Percentiles rank a stretch among this genome's conserved stretches.
These are phyloP conservation scores for Melanotaenia duboulayi DNA, from an alignment of 2,113 vertebrate species.

Conservation along the genomic window DNA sequence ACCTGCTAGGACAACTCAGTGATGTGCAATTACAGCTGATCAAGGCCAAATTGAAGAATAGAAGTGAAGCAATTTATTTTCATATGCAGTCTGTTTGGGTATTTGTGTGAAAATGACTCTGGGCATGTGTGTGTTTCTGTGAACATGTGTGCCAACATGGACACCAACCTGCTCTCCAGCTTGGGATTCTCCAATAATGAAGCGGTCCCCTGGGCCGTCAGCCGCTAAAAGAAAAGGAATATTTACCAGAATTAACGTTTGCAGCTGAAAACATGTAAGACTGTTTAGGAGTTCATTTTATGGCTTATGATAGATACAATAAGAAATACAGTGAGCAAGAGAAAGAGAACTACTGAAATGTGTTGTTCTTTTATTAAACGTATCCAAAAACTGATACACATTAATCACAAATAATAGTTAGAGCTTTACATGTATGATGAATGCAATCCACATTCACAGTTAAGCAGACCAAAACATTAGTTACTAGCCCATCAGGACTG, in stretches of 20 bases:
- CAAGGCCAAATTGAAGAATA: constrained; percentile 35
- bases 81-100: constrained; percentile 9
- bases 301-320: no score
- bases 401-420: no score
- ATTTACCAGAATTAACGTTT: constrained; percentile 37
- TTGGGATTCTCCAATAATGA: constrained; percentile 99
- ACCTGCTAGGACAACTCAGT: constrained; percentile 38
- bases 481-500: constrained; percentile 29
- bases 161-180: constrained; percentile 95
- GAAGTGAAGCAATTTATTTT: constrained; percentile 43
- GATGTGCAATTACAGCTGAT: constrained; percentile 45
- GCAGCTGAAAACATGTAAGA: constrained; percentile 7
- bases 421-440: neutral
- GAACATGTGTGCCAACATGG: neutral
- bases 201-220: constrained; percentile 97
- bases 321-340: no score
- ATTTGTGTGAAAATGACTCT: neutral
- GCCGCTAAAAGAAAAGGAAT: constrained; percentile 86
- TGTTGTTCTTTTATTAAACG: no score
- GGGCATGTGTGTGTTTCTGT: constrained; percentile 17
- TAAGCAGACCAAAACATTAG: no score
- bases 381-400: no score
- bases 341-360: no score
- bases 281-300: constrained; percentile 6
- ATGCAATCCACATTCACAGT: no score